These are phyloP conservation scores for Darevskia mixta DNA, from an alignment of 2,797 vertebrate genomes.

Conservation along the genomic window DNA sequence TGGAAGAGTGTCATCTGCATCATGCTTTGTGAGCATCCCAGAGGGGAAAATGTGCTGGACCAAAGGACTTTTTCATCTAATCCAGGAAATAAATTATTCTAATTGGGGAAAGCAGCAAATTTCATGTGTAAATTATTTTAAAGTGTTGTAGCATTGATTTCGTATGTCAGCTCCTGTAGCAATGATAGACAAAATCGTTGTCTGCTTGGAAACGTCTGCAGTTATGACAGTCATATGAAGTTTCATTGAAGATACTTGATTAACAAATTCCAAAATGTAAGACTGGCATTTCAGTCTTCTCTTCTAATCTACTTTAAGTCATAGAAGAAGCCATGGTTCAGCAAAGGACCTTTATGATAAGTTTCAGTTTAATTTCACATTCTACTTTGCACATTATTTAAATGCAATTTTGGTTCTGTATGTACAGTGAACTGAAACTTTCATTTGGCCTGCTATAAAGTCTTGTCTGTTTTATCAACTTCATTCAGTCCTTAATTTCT, in stretches of 20 bases:
- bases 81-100: background rate
- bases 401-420: constrained; percentile 53
- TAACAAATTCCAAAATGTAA: background rate
- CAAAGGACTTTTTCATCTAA: background rate
- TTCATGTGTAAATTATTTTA: background rate
- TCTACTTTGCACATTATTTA: constrained; percentile 56
- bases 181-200: background rate
- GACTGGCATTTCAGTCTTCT: background rate
- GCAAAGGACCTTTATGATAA: constrained; percentile 38
- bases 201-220: background rate
- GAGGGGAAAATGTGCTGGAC: background rate
- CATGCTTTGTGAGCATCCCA: too few relatives aligned
- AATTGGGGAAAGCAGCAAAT: background rate
- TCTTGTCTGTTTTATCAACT: constrained; percentile 48
- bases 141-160: background rate
- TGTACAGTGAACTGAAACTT: constrained; percentile 50
- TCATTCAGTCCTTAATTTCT: constrained; percentile 52
- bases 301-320: constrained; percentile 25
- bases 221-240: background rate
- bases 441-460: constrained; percentile 51
- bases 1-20: too few relatives aligned
- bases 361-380: constrained; percentile 49
- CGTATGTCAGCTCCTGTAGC: background rate
- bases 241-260: constrained; percentile 2
- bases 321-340: constrained; percentile 5